Evolutionary conservation across 1,140 invertebrate genomes (phyloP), one percentile per base, ranked within the genome.

Genomic region (Phymastichus coffea): DNA sequence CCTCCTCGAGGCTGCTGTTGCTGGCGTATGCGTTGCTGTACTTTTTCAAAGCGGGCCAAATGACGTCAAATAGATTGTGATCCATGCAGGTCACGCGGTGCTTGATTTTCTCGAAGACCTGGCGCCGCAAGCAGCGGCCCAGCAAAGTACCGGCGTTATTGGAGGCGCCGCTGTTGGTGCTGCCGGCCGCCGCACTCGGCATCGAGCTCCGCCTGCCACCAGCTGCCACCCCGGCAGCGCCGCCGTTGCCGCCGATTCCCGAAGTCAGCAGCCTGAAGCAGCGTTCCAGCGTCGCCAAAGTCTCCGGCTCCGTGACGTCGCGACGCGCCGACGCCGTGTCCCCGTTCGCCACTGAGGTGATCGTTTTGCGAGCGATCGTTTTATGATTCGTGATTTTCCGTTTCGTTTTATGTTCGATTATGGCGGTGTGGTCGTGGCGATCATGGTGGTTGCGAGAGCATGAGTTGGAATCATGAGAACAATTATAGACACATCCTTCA

Each of bases 11-110:
- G 46, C 60, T 72, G 12, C 64, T 69, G 41, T 64, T 68, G 7
- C 79, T 79, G 3, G 76, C 79, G 33, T 80, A 71, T 19, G 82
- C 70, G 63, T 81, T 84, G 70, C 76, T 81, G 61, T 81, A 83
- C 70, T 88, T 90, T 74, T 89, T 87, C 54, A 92, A 85, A 37
- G 88, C 88, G 6, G 89, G 89, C 88, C 88, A 90, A 66, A 92
- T 87, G 3, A 92, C 81, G 74, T 93, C 89, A 68, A 91, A 89
- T 1, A 91, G 81, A 74, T 88, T 89, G 75, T 91, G 88, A 76
- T 91, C 89, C 65, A 87, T 81, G 74, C 86, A 86, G 22, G 89
- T 91, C 61, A 89, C 76, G 62, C 87, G 82, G 43, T 82, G 70
- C 76, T 88, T 89, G 46, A 90, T 83, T 46, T 77, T 73, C 63